Percentiles rank a stretch among this genome's conserved stretches.
Conservation (phyloP, 2,888 invertebrate genomes). For the Lampropteryx suffumata region DNA sequence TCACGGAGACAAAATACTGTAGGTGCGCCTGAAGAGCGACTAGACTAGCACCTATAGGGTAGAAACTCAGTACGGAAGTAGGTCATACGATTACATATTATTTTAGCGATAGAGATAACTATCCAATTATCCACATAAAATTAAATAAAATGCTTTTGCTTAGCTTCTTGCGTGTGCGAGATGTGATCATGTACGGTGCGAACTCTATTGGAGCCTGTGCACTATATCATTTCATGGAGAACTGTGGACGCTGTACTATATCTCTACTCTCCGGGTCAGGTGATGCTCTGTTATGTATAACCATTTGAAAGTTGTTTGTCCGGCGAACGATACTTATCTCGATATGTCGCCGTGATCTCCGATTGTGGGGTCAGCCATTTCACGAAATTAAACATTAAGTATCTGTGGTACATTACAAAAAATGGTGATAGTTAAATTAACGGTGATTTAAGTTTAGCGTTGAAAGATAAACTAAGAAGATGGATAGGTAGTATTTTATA, state of each 20-base stretch:
- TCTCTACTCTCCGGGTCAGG: conserved; percentile 38
- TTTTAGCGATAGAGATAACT: too few species aligned
- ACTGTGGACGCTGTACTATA: not conserved
- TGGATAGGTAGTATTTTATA: not conserved
- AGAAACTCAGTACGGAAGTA: too few species aligned
- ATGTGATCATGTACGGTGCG: too few species aligned
- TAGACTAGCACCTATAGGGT: too few species aligned
- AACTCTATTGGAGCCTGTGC: too few species aligned
- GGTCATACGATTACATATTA: too few species aligned
- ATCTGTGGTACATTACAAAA: conserved; percentile 13
- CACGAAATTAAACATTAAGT: conserved; percentile 32
- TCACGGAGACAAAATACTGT: conserved; percentile 3
- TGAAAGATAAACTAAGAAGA: not conserved
- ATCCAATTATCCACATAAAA: too few species aligned
- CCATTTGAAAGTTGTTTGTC: conserved; percentile 61
- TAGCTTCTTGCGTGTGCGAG: too few species aligned
- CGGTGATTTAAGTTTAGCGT: conserved; percentile 17
- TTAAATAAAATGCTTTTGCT: too few species aligned
- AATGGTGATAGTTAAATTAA: conserved; percentile 28
- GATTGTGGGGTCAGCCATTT: conserved; percentile 46
- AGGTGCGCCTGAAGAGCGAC: too few species aligned
- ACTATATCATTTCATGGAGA: too few species aligned
- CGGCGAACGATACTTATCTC: conserved; percentile 37
- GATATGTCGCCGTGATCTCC: conserved; percentile 47
- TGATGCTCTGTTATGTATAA: conserved; percentile 32